Conservation (phyloP, 2,888 invertebrate genomes). For the Drosophila antonietae region DNA sequence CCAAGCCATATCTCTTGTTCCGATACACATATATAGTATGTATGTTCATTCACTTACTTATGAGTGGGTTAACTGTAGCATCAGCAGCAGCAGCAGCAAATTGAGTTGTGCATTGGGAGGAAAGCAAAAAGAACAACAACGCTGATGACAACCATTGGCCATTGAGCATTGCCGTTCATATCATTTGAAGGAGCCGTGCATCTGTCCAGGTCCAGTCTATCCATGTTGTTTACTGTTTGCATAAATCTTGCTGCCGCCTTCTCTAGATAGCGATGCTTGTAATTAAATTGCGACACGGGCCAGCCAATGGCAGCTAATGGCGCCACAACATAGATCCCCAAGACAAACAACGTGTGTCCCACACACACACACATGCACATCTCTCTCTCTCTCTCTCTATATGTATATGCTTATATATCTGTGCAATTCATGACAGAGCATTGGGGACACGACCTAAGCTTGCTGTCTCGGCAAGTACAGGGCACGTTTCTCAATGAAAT, state of each 20-base stretch:
- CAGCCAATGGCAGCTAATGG: conserved; percentile 70
- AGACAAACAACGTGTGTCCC: conserved; percentile 53
- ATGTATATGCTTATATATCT: neutral
- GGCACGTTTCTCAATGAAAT: conserved; percentile 81
- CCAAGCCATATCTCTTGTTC: conserved; percentile 13
- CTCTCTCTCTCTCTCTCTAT: too few relatives aligned
- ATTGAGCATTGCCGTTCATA: conserved; percentile 39
- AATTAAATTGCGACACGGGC: conserved; percentile 78
- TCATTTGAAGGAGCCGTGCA: conserved; percentile 52
- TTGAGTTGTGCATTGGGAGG: conserved; percentile 75
- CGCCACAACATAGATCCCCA: conserved; percentile 76
- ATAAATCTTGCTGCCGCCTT: conserved; percentile 68
- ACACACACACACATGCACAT: conserved; percentile 16
- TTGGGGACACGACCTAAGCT: conserved; percentile 73
- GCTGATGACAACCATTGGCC: conserved; percentile 30
- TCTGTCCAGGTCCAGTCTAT: conserved; percentile 24
- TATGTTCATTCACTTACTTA: conserved; percentile 24
- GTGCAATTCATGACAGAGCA: conserved; percentile 68
- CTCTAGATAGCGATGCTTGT: conserved; percentile 58
- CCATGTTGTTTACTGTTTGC: conserved; percentile 63
- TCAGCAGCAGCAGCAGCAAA: conserved; percentile 58
- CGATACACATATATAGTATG: conserved; percentile 4
- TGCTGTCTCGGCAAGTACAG: conserved; percentile 62
- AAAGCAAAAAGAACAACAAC: conserved; percentile 20
- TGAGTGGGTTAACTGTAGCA: conserved; percentile 35